phyloP scores from a whole-genome alignment of 2,113 vertebrate genomes.

The Anoura caudifer region DNA sequence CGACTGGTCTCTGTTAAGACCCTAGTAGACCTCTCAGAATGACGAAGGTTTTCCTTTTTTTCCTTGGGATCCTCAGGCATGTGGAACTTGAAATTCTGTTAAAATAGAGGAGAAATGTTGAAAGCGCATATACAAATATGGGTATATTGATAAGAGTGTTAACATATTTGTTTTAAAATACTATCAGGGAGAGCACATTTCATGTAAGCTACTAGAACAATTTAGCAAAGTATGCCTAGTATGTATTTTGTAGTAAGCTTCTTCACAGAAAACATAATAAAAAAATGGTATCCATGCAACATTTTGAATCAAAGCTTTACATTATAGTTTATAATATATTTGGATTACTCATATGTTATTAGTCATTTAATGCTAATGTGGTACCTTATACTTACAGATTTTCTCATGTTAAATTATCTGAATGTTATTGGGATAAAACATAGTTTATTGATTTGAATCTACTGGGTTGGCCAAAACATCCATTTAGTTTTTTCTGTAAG shows the following conservation, averaged over 20 bases:
- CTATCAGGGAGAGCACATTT: background rate
- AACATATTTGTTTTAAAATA: slow-evolving; percentile 50
- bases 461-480: no score
- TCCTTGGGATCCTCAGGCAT: background rate
- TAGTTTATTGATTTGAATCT: background rate
- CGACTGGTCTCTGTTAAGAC: background rate
- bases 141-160: background rate
- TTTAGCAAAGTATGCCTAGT: background rate
- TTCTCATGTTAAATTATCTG: background rate
- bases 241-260: background rate
- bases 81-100: slow-evolving; percentile 69
- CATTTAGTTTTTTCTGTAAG: no score
- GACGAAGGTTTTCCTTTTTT: background rate
- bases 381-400: background rate
- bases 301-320: background rate
- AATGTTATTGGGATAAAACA: background rate
- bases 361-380: background rate
- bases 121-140: background rate
- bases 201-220: background rate
- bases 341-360: background rate
- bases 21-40: background rate
- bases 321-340: background rate
- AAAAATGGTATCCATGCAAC: background rate
- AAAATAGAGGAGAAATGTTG: slow-evolving; percentile 69
- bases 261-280: background rate